Conservation (phyloP, 2,113 vertebrate species). For the Calonectris borealis region DNA sequence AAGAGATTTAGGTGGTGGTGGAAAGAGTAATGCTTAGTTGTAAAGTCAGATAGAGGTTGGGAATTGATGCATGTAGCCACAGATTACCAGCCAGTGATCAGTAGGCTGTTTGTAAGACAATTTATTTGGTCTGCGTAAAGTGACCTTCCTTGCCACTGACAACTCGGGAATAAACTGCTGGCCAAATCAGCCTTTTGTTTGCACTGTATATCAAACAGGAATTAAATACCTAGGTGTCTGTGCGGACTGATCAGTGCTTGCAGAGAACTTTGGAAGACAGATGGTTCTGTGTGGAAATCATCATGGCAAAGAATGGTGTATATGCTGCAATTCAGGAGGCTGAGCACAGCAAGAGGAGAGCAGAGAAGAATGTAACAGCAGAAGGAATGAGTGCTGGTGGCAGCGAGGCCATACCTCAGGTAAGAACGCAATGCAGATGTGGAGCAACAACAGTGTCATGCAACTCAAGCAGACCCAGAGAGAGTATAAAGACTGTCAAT, state of each 20-base stretch:
- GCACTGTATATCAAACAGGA: not conserved
- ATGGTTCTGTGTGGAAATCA: not conserved
- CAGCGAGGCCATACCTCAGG: not conserved
- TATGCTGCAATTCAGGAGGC: not conserved
- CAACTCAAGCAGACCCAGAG: not conserved
- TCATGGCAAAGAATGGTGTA: not conserved
- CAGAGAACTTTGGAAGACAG: not conserved
- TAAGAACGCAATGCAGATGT: not conserved
- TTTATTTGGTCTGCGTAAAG: not conserved
- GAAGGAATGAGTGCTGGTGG: not conserved
- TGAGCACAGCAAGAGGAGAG: not conserved
- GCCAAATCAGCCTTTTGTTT: not conserved
- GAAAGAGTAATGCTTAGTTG: not conserved
- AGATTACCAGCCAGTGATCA: not conserved
- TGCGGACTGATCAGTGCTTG: not conserved
- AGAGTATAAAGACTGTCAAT: not conserved
- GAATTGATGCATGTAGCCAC: not conserved
- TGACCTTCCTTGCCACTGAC: not conserved
- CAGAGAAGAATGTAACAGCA: not conserved
- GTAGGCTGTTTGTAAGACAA: not conserved
- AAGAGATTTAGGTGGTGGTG: not conserved
- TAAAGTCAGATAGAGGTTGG: not conserved
- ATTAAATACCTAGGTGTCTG: not conserved
- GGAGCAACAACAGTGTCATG: not conserved
- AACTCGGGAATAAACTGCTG: not conserved